phyloP scores from a whole-genome alignment of 2,113 vertebrate genomes.

The Poicephalus gulielmi region DNA sequence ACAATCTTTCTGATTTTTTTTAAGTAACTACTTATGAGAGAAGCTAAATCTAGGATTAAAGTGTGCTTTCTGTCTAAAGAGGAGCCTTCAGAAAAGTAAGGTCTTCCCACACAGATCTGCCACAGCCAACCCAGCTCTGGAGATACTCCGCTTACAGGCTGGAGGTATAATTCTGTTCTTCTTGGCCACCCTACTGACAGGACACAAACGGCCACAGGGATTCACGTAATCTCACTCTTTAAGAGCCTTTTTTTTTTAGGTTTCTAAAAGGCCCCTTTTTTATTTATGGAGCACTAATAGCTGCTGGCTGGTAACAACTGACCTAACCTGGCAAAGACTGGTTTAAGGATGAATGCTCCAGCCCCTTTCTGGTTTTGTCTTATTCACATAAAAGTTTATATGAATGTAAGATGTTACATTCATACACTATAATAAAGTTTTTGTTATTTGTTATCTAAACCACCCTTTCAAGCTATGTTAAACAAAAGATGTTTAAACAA shows the following conservation, averaged over 20 bases:
- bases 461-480: neutral
- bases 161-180: neutral
- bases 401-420: neutral
- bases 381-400: neutral
- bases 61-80: neutral
- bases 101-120: neutral
- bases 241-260: neutral
- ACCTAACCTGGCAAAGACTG: neutral
- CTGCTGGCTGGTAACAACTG: neutral
- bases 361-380: neutral
- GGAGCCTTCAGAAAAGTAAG: neutral
- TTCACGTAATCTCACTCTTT: neutral
- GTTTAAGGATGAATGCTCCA: neutral
- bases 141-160: neutral
- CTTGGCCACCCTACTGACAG: neutral
- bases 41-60: neutral
- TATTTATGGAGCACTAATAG: neutral
- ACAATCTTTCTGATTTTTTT: neutral
- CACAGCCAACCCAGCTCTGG: neutral
- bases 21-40: neutral
- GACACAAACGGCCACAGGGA: neutral
- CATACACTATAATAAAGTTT: neutral
- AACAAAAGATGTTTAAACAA: constrained; percentile 19
- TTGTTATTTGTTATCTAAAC: neutral
- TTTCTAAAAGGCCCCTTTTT: neutral